Conservation (phyloP, 2,113 vertebrate genomes). For the Benitochromis conjunctus region DNA sequence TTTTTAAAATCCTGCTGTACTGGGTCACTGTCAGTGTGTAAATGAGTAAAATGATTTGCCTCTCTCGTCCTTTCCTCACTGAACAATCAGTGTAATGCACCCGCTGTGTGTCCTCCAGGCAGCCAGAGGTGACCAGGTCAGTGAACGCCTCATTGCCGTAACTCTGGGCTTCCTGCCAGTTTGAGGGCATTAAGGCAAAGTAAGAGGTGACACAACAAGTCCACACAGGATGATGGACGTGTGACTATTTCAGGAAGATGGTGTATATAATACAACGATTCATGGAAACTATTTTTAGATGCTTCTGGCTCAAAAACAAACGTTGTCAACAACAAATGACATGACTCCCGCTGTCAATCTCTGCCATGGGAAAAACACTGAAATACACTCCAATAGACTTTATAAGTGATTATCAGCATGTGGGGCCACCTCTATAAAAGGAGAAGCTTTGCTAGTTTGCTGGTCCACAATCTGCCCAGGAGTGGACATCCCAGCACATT, state of each 20-base stretch:
- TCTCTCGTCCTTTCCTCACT: neutral
- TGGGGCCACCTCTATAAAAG: neutral
- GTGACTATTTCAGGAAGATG: neutral
- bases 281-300: neutral
- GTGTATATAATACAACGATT: neutral
- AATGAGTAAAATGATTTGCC: neutral
- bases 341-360: neutral
- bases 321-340: neutral
- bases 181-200: neutral
- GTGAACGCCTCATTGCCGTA: neutral
- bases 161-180: neutral
- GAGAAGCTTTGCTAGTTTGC: neutral
- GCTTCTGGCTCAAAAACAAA: neutral
- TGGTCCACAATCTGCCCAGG: neutral
- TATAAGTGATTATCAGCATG: neutral
- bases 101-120: neutral
- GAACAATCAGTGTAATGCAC: neutral
- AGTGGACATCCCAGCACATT: neutral
- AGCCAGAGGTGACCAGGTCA: conserved; percentile 4
- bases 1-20: neutral
- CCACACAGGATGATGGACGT: neutral
- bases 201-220: neutral
- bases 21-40: neutral
- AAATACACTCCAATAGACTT: neutral
- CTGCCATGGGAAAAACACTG: neutral